Percentiles rank a stretch among this genome's conserved stretches.
These are phyloP conservation scores for Aculops lycopersici DNA, from an alignment of 1,140 invertebrate species.

Conservation along the genomic window DNA sequence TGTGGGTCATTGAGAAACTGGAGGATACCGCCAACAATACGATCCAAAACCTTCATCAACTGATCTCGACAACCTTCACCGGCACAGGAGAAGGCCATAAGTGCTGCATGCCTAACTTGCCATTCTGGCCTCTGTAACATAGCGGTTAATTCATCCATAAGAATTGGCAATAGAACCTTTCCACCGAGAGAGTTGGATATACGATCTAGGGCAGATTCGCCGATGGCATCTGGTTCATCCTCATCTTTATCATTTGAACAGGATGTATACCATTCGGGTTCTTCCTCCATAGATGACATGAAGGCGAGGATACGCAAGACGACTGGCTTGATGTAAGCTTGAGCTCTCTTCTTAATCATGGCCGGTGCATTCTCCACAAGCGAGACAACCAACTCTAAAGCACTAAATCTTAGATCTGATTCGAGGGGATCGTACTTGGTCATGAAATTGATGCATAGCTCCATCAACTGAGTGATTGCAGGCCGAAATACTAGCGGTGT, in stretches of 20 bases:
- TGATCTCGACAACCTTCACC: conserved; percentile 93
- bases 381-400: conserved; percentile 72
- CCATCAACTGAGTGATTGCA: conserved; percentile 51
- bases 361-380: conserved; percentile 71
- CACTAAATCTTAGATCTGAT: conserved; percentile 44
- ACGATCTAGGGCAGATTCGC: conserved; percentile 78
- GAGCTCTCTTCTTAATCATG: conserved; percentile 58
- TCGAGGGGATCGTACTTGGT: conserved; percentile 38
- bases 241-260: conserved; percentile 47
- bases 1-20: conserved; percentile 64
- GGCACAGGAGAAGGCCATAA: conserved; percentile 91
- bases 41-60: conserved; percentile 66
- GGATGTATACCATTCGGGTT: conserved; percentile 46
- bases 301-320: conserved; percentile 56
- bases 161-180: conserved; percentile 66
- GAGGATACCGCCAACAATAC: conserved; percentile 61
- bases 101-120: conserved; percentile 42
- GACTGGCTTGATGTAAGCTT: conserved; percentile 35
- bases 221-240: conserved; percentile 33
- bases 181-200: conserved; percentile 79
- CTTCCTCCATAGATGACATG: conserved; percentile 90
- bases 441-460: conserved; percentile 55
- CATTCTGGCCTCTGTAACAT: conserved; percentile 34
- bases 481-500: conserved; percentile 63
- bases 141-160: conserved; percentile 35